Conservation (phyloP, 2,113 vertebrate genomes). For the Paracanthobrama guichenoti region DNA sequence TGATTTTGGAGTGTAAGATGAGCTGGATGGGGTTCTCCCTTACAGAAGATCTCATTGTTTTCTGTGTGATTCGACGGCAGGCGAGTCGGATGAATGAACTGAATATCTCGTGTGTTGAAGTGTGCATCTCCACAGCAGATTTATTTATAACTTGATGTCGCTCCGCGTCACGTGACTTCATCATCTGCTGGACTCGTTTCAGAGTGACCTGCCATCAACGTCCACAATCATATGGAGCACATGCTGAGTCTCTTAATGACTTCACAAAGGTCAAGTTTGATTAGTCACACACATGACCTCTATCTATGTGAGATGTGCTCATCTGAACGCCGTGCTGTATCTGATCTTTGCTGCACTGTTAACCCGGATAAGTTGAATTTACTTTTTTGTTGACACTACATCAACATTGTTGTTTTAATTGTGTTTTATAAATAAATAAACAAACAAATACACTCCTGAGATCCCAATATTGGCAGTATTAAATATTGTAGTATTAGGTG, state of each 20-base stretch:
- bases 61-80: neutral
- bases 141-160: neutral
- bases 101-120: neutral
- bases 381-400: neutral
- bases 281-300: neutral
- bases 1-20: neutral
- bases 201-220: neutral
- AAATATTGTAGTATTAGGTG: conserved; percentile 36
- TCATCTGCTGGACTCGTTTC: neutral
- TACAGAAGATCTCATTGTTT: neutral
- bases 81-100: neutral
- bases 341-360: neutral
- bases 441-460: neutral
- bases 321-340: too few relatives aligned
- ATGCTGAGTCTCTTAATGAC: neutral
- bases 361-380: too few relatives aligned
- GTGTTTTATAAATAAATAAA: too few relatives aligned
- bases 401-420: too few relatives aligned
- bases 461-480: neutral
- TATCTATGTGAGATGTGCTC: too few relatives aligned
- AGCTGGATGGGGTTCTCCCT: too few relatives aligned
- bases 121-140: neutral
- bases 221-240: neutral
- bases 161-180: neutral
- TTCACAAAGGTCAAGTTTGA: neutral